These are phyloP conservation scores for Drosophila mulleri DNA, from an alignment of 2,888 invertebrate species.

Conservation along the genomic window DNA sequence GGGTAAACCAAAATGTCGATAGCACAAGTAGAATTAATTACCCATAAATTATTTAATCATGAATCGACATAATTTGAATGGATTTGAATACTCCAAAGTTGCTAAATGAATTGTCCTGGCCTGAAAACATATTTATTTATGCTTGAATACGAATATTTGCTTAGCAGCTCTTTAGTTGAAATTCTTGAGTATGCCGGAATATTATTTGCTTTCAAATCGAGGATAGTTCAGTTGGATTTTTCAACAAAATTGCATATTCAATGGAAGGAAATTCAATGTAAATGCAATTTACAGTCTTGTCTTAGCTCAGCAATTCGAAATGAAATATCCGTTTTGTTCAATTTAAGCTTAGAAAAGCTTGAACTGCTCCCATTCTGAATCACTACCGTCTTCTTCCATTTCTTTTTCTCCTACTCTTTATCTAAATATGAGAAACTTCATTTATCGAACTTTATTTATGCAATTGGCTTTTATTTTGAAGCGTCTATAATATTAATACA, in stretches of 20 bases:
- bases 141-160: not conserved
- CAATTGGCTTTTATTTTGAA: conserved; percentile 53
- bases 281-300: not conserved
- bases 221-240: not conserved
- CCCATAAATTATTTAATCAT: not conserved
- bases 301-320: not conserved
- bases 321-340: no score
- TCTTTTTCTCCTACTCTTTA: not conserved
- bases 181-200: not conserved
- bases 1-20: not conserved
- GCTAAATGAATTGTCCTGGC: not conserved
- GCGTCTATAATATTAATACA: conserved; percentile 38
- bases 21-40: not conserved
- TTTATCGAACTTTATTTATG: conserved; percentile 15
- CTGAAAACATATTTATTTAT: not conserved
- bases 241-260: not conserved
- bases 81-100: not conserved
- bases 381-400: not conserved
- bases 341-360: no score
- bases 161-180: not conserved
- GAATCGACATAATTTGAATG: not conserved
- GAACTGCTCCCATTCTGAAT: no score
- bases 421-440: not conserved
- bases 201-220: not conserved
- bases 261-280: not conserved